Evolutionary conservation across 1,140 invertebrate genomes (phyloP), one percentile per base, ranked within the genome.

Genomic region (Drosophila leontia): DNA sequence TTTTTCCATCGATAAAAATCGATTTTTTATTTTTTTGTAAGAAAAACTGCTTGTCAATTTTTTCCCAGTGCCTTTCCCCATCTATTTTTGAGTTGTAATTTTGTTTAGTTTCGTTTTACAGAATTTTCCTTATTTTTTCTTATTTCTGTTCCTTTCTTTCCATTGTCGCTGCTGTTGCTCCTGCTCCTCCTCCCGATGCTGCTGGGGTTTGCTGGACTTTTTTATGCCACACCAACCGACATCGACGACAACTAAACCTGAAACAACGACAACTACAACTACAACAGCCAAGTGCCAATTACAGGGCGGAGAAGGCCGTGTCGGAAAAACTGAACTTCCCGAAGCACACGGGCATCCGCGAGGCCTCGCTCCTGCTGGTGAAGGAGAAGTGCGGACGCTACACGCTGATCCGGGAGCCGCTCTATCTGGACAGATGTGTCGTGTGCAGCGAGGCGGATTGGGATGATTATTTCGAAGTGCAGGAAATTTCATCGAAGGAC

Each of bases 391-490:
- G 97, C 65, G 97, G 97, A 39, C 94, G 97, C 87, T 98, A 97
- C 91, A 96, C 97, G 50, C 94, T 98, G 50, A 94, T 98, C 63
- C 95, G 98, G 92, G 98, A 98, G 91, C 98, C 98, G 34, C 94
- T 99, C 57, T 96, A 96, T 93, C 94, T 99, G 75, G 97, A 98
- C 92, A 95, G 96, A 85, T 98, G 97, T 93, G 96, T 99, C 65
- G 96, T 99, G 44, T 97, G 96, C 79, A 96, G 96, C 75, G 97
- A 98, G 88, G 95, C 96, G 53, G 97, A 98, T 87, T 96, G 96
- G 86, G 97, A 98, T 92, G 97, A 98, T 93, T 98, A 98, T 92
- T 98, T 99, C 93, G 98, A 99, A 95, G 95, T 99, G 80, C 97
- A 98, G 93, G 98, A 99, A 93, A 95, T 98, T 71, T 95, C 96